These are phyloP conservation scores for Neosilurus hyrtlii DNA, from an alignment of 2,797 vertebrate genomes.

Conservation along the genomic window DNA sequence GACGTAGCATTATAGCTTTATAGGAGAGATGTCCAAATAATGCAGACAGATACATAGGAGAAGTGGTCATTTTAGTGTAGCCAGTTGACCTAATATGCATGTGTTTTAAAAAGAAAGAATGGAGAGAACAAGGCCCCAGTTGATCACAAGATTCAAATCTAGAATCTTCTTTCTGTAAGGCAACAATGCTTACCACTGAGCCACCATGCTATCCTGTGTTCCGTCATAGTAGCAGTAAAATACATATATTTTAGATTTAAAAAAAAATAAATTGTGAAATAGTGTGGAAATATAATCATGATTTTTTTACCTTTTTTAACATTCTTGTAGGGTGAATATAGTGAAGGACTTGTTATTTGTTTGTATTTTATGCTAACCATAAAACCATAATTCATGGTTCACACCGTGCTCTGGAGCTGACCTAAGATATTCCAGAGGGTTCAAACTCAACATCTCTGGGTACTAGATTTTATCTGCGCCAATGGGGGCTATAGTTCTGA, in stretches of 20 bases:
- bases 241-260: no score
- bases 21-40: no score
- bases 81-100: no score
- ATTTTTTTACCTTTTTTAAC: neutral
- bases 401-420: neutral
- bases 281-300: neutral
- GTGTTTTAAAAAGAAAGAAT: no score
- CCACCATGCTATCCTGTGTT: neutral
- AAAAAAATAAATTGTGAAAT: neutral
- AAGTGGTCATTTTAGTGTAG: no score
- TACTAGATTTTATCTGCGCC: neutral
- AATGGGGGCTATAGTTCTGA: neutral
- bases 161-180: no score
- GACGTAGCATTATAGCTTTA: no score
- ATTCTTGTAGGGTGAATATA: neutral
- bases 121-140: no score
- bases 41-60: no score
- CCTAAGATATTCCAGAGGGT: neutral
- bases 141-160: no score
- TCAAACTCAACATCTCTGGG: neutral
- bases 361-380: neutral
- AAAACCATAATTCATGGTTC: neutral
- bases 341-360: no score
- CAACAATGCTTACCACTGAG: no score
- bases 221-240: neutral